Evolutionary conservation across 2,113 vertebrate genomes (phyloP), one percentile per base, ranked within the genome.

Genomic region (Lepisosteus oculatus): DNA sequence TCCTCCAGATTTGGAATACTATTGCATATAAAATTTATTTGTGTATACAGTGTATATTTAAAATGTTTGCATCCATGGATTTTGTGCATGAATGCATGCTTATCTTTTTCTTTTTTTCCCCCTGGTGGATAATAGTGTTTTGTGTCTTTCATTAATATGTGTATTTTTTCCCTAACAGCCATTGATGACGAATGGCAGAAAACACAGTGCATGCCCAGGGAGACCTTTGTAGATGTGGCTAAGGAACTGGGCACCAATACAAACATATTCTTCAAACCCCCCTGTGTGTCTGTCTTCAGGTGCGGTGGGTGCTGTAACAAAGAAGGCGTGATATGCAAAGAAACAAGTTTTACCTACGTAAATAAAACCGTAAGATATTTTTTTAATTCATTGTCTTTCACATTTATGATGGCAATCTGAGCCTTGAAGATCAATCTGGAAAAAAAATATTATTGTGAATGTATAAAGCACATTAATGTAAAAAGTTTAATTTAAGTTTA

Each of bases 181-280:
- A 96, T 99, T 78, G 97, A 97, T 61, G 96, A 98, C 44, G 97
- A 99, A 80, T 99, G 97, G 97, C 96, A 96, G 83, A 90, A 92
- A 76, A 99, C 95, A 8, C 97, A 97, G 79, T 99, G 97, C 17
- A 93, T 92, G 85, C 97, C 97, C 43, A 87, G 97, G 80, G 97
- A 99, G 88, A 95, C 95, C 0, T 98, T 95, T 0, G 91, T 99
- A 3, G 96, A 98, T 65, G 95, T 98, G 62, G 96, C 95, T 76
- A 94, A 95, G 67, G 97, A 99, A 80, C 82, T 98, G 62, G 94
- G 93, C 68, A 93, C 89, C 0, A 90, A 89, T 65, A 94, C 94
- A 11, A 91, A 94, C 55, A 93, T 93, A 42, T 98, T 99, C 86
- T 99, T 97, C 89, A 98, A 98, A 79, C 97, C 97, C 0, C 96